Percentiles rank a stretch among this genome's conserved stretches.
Evolutionary conservation across 2,888 invertebrate genomes (phyloP).

Genomic region (Synergus itoensis): DNA sequence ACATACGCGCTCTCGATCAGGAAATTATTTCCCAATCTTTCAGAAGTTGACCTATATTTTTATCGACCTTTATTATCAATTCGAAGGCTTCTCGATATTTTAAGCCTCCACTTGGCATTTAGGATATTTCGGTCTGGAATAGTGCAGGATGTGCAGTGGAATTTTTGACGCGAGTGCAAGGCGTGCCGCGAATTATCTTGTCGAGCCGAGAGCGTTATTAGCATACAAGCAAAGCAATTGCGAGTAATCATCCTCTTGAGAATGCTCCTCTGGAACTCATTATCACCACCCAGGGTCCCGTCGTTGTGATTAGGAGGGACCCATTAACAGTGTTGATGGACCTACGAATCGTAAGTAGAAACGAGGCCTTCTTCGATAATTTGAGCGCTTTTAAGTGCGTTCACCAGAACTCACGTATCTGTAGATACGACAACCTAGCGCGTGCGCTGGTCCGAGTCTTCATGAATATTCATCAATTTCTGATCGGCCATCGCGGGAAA

Average conservation of each 20-base stretch:
- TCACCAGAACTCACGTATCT: background rate
- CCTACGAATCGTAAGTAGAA: background rate
- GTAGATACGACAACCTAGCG: background rate
- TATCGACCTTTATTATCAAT: no score
- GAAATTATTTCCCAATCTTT: background rate
- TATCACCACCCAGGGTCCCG: conserved; percentile 16
- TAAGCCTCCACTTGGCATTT: background rate
- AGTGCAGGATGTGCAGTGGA: background rate
- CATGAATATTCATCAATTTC: conserved; percentile 75
- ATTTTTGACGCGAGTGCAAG: conserved; percentile 22
- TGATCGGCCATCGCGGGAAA: conserved; percentile 75
- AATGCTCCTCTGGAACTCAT: background rate
- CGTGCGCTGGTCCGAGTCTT: conserved; percentile 33
- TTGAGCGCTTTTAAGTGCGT: conserved; percentile 37
- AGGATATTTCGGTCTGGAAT: background rate
- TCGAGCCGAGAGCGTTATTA: conserved; percentile 16
- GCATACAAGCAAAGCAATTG: conserved; percentile 31
- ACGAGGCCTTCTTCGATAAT: conserved; percentile 8
- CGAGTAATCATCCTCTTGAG: conserved; percentile 15
- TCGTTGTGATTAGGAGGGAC: conserved; percentile 13
- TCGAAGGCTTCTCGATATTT: no score
- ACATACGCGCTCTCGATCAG: background rate
- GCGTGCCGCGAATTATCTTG: conserved; percentile 27
- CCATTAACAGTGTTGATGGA: conserved; percentile 25
- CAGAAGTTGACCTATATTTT: no score